Conservation (phyloP, 2,113 vertebrate species). For the Ictalurus furcatus region DNA sequence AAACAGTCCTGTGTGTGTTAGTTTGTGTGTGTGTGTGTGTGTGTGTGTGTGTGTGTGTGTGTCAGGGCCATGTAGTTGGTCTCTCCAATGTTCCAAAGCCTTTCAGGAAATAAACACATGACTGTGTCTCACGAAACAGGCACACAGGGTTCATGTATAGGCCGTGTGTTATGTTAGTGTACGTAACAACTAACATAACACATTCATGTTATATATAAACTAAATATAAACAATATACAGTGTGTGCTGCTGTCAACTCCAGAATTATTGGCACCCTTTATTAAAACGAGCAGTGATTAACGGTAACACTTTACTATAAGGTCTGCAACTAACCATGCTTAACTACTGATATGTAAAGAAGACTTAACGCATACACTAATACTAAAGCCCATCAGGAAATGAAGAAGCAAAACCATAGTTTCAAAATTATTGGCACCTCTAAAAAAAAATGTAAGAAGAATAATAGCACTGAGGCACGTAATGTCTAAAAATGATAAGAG, state of each 20-base stretch:
- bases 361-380: background rate
- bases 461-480: background rate
- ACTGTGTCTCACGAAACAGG: slow-evolving; percentile 42
- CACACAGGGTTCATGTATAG: background rate
- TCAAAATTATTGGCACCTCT: background rate
- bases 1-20: slow-evolving; percentile 21
- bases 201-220: background rate
- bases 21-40: slow-evolving; percentile 15
- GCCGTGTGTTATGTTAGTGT: no score
- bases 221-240: background rate
- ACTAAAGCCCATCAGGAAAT: no score
- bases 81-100: slow-evolving; percentile 33
- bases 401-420: background rate
- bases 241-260: background rate
- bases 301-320: background rate
- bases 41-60: slow-evolving; percentile 20
- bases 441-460: background rate
- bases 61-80: slow-evolving; percentile 1
- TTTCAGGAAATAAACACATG: slow-evolving; percentile 50
- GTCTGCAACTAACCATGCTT: background rate
- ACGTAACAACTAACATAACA: background rate
- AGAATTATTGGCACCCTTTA: background rate
- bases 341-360: background rate
- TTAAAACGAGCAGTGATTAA: background rate
- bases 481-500: background rate